These are phyloP conservation scores for Hartigia nigra DNA, from an alignment of 2,888 invertebrate genomes.

Conservation along the genomic window DNA sequence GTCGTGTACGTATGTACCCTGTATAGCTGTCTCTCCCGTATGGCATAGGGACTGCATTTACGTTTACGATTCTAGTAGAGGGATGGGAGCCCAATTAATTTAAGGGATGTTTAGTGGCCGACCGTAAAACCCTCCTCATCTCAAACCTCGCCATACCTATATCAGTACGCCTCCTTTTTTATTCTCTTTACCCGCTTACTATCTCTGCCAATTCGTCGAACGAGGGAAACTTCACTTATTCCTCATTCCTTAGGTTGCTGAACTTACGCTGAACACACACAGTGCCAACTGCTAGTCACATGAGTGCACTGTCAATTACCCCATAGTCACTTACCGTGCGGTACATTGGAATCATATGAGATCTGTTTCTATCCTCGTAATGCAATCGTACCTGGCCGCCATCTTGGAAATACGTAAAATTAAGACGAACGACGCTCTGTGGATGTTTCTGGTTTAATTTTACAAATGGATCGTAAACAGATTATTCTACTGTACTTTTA, in stretches of 20 bases:
- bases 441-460: background rate
- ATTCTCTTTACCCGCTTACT: background rate
- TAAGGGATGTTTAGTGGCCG: slow-evolving; percentile 44
- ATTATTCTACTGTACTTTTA: background rate
- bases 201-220: background rate
- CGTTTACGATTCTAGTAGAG: slow-evolving; percentile 1
- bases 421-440: background rate
- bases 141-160: background rate
- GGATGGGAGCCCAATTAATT: slow-evolving; percentile 50
- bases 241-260: background rate
- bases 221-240: background rate
- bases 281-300: background rate
- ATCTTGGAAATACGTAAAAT: background rate
- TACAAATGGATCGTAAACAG: background rate
- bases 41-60: background rate
- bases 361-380: background rate
- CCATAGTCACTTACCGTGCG: background rate
- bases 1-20: background rate
- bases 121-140: slow-evolving; percentile 40
- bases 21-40: background rate
- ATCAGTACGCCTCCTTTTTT: background rate
- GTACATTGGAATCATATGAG: background rate
- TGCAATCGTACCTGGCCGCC: too few species aligned
- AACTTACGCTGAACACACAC: background rate
- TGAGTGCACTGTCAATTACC: background rate